phyloP scores from a whole-genome alignment of 2,888 invertebrate genomes.

The Lacanobia oleracea region DNA sequence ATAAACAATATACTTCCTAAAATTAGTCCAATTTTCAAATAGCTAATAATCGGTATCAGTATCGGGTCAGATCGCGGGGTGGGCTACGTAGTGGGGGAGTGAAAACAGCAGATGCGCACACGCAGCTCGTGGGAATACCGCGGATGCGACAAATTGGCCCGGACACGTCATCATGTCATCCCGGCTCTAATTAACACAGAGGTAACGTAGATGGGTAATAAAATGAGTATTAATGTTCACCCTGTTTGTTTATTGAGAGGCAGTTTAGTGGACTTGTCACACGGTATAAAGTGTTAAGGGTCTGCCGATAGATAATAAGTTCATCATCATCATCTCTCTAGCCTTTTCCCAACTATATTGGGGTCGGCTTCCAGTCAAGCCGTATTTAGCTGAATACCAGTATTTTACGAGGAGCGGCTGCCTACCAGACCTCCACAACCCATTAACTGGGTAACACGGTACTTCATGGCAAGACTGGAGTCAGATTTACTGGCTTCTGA shows the following conservation, averaged over 20 bases:
- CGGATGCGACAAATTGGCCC: constrained; percentile 72
- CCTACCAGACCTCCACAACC: too few species aligned
- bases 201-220: constrained; percentile 15
- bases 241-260: constrained; percentile 1
- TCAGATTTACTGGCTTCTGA: too few species aligned
- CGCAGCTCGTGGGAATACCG: constrained; percentile 83
- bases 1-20: background rate
- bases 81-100: constrained; percentile 67
- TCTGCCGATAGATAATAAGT: background rate
- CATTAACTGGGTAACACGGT: too few species aligned
- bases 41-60: constrained; percentile 62
- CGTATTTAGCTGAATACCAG: too few species aligned
- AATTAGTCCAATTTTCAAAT: constrained; percentile 22
- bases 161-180: constrained; percentile 82
- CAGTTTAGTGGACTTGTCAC: background rate
- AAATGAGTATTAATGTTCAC: constrained; percentile 11
- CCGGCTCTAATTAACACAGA: constrained; percentile 61
- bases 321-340: too few species aligned
- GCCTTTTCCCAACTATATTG: too few species aligned
- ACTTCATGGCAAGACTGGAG: too few species aligned
- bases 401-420: too few species aligned
- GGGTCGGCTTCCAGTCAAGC: too few species aligned
- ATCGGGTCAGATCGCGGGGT: constrained; percentile 56
- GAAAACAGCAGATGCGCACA: constrained; percentile 82
- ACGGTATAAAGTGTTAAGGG: background rate